Evolutionary conservation across 2,113 vertebrate genomes (phyloP).

Genomic region (Chrysemys picta): DNA sequence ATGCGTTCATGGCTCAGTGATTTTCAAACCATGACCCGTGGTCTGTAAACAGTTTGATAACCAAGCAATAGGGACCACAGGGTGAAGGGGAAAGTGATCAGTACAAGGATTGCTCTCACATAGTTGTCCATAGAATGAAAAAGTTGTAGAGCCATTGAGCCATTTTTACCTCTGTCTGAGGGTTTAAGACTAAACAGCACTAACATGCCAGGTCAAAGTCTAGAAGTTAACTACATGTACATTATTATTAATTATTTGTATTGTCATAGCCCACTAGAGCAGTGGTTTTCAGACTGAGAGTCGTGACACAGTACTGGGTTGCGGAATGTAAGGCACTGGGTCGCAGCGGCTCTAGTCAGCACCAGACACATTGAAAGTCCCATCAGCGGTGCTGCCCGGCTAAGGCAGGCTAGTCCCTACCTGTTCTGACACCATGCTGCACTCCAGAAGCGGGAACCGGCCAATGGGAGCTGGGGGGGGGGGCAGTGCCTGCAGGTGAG

Average conservation of each 20-base stretch:
- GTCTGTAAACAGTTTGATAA: background rate
- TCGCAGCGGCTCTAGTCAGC: too few species aligned
- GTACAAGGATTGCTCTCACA: background rate
- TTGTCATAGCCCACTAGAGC: background rate
- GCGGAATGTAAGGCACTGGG: too few species aligned
- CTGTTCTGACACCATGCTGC: too few species aligned
- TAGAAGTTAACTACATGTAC: background rate
- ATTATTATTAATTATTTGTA: background rate
- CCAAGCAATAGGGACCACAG: background rate
- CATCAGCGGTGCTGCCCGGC: too few species aligned
- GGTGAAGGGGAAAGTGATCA: background rate
- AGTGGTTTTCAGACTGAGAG: too few species aligned
- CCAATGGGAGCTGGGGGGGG: too few species aligned
- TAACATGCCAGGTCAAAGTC: background rate
- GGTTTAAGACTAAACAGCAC: background rate
- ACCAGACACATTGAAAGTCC: too few species aligned
- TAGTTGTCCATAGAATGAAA: background rate
- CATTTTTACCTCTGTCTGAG: background rate
- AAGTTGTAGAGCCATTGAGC: too few species aligned
- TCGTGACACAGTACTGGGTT: too few species aligned
- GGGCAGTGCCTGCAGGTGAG: too few species aligned
- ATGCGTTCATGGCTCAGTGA: background rate
- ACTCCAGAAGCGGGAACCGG: too few species aligned
- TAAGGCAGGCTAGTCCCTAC: too few species aligned
- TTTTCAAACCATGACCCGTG: background rate